Conservation (phyloP, 2,888 invertebrate species). For the Palloptera scutellata region DNA sequence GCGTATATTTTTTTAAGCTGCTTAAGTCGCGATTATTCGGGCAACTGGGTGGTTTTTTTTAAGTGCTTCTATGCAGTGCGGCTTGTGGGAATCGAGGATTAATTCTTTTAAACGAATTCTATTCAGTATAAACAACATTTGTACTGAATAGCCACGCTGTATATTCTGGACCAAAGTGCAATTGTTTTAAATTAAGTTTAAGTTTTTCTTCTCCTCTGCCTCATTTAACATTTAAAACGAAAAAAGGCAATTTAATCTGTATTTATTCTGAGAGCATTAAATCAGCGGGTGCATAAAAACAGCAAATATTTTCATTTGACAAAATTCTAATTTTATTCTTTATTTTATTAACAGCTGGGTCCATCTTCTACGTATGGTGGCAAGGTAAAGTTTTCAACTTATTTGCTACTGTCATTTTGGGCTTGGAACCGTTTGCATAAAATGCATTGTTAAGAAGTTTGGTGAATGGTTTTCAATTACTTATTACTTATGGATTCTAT, state of each 20-base stretch:
- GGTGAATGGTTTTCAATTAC: constrained; percentile 6
- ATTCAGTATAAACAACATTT: too few relatives aligned
- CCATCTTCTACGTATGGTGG: constrained; percentile 55
- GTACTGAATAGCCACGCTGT: too few relatives aligned
- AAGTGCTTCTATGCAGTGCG: not conserved
- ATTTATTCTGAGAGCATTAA: too few relatives aligned
- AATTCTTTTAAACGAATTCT: too few relatives aligned
- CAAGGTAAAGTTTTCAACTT: constrained; percentile 48
- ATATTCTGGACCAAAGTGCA: too few relatives aligned
- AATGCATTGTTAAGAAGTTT: not conserved
- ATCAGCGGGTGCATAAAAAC: too few relatives aligned
- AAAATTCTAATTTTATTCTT: constrained; percentile 5
- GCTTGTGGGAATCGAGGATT: too few relatives aligned
- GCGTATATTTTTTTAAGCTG: constrained; percentile 36
- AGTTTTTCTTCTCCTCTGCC: too few relatives aligned
- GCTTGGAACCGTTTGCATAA: not conserved
- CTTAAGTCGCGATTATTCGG: constrained; percentile 44
- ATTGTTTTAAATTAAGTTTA: too few relatives aligned
- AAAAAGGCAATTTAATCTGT: too few relatives aligned
- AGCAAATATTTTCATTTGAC: too few relatives aligned
- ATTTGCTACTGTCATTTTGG: not conserved
- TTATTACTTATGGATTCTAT: not conserved
- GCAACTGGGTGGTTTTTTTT: constrained; percentile 25
- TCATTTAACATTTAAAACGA: too few relatives aligned
- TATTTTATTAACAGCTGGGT: constrained; percentile 49